A percentile compares a stretch with the other conserved stretches of the same genome.
Evolutionary conservation across 2,797 vertebrate genomes (phyloP).

Genomic region (Taenioides sp.): DNA sequence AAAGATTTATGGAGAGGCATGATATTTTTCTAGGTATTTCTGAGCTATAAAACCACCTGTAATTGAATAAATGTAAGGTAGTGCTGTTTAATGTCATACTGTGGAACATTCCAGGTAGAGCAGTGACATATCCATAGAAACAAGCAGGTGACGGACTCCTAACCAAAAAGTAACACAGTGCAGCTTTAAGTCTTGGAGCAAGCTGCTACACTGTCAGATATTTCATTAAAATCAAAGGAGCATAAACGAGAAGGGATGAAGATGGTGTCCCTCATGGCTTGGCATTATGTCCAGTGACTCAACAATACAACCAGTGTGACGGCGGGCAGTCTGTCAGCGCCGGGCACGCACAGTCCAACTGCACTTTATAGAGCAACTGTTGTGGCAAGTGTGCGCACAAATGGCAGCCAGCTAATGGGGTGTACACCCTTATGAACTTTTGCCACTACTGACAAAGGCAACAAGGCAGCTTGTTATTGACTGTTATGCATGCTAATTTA

Average conservation of each 20-base stretch:
- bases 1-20: no score
- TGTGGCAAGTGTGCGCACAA: conserved; percentile 31
- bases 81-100: no score
- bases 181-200: not conserved
- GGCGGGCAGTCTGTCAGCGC: conserved; percentile 19
- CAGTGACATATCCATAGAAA: no score
- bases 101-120: no score
- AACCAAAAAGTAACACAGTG: no score
- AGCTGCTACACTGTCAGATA: conserved; percentile 7
- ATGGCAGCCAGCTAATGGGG: conserved; percentile 37
- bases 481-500: not conserved
- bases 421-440: conserved; percentile 32
- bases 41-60: no score
- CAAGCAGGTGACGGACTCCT: no score
- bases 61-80: no score
- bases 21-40: no score
- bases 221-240: conserved; percentile 8
- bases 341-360: conserved; percentile 30
- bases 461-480: not conserved
- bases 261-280: not conserved
- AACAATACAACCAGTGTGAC: conserved; percentile 32
- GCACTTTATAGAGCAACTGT: conserved; percentile 47
- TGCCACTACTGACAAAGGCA: conserved; percentile 3
- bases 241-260: conserved; percentile 4
- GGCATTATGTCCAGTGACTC: conserved; percentile 14